phyloP scores from a whole-genome alignment of 2,888 invertebrate species.

The Penaeus monodon region DNA sequence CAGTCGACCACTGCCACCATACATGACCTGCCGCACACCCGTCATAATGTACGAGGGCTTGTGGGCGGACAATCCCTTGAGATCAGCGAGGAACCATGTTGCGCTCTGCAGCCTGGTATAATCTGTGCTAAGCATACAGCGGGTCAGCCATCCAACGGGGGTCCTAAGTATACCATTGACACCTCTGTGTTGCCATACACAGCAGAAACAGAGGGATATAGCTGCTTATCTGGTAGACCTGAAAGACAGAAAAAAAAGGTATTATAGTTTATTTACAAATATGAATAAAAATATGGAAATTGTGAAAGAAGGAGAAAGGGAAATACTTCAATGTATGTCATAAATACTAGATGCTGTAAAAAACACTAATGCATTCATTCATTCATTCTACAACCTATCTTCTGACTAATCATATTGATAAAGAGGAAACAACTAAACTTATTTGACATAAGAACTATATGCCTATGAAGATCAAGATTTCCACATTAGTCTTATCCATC shows the following conservation, averaged over 20 bases:
- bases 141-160: slow-evolving; percentile 93
- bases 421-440: slow-evolving; percentile 10
- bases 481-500: slow-evolving; percentile 7
- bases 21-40: background rate
- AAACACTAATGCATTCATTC: background rate
- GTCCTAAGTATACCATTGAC: slow-evolving; percentile 97
- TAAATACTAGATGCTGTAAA: background rate
- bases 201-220: slow-evolving; percentile 96
- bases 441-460: background rate
- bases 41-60: slow-evolving; percentile 34
- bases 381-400: background rate
- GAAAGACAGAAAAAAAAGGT: slow-evolving; percentile 67
- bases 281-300: background rate
- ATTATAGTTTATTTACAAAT: background rate
- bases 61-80: slow-evolving; percentile 32
- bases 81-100: slow-evolving; percentile 20
- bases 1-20: slow-evolving; percentile 11
- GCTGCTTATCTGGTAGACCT: slow-evolving; percentile 91
- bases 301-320: background rate
- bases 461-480: background rate
- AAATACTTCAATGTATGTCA: background rate
- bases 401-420: background rate
- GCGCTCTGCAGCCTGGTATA: slow-evolving; percentile 33
- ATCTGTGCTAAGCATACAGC: slow-evolving; percentile 31
- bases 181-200: slow-evolving; percentile 99